Percentiles rank a stretch among this genome's conserved stretches.
Conservation (phyloP, 2,113 vertebrate genomes). For the Micronisus gabar region DNA sequence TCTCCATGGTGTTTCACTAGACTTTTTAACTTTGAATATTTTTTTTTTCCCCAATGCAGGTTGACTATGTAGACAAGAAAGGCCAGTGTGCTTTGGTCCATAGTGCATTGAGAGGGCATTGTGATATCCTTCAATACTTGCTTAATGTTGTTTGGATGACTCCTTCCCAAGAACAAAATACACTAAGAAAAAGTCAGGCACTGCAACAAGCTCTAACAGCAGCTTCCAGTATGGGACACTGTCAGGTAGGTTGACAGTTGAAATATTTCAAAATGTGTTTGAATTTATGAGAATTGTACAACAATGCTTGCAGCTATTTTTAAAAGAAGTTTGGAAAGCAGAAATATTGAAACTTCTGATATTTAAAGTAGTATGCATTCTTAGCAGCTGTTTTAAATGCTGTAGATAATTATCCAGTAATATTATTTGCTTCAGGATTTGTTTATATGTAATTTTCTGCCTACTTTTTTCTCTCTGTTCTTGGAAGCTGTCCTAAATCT, state of each 20-base stretch:
- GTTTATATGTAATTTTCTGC: not conserved
- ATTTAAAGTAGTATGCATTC: not conserved
- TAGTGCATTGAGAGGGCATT: conserved; percentile 87
- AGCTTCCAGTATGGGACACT: conserved; percentile 95
- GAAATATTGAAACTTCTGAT: not conserved
- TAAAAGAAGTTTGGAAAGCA: not conserved
- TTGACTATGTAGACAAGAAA: conserved; percentile 90
- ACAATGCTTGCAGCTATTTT: not conserved
- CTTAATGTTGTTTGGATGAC: conserved; percentile 81
- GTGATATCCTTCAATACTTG: conserved; percentile 84
- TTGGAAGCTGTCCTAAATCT: not conserved
- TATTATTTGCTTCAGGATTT: not conserved
- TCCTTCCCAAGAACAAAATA: conserved; percentile 74
- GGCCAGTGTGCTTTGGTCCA: conserved; percentile 94
- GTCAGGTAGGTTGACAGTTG: conserved; percentile 73
- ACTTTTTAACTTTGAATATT: fast-evolving
- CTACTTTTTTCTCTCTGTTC: not conserved
- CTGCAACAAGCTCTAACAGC: conserved; percentile 92
- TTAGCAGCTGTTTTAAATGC: not conserved
- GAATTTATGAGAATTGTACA: not conserved
- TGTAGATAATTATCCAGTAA: not conserved
- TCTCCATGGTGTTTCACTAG: not conserved
- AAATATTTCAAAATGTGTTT: not conserved
- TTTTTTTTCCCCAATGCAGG: conserved; percentile 64
- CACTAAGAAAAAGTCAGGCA: conserved; percentile 80